Base-by-base conservation (phyloP, 2,888 invertebrate species). In the Erpobdella octoculata region DNA sequence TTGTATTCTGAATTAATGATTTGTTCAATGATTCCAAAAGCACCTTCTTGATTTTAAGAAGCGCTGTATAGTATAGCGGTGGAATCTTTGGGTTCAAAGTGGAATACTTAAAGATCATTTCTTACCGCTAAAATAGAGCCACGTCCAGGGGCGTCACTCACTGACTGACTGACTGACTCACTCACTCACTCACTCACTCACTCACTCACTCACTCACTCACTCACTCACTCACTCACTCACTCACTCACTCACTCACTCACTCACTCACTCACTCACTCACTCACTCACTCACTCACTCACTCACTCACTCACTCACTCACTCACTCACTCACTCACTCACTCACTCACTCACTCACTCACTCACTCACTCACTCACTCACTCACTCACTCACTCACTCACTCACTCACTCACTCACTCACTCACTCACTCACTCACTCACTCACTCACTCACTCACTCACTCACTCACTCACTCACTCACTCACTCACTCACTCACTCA, bases 181-280 rank as follows among this genome's bases (percentile, higher is more conserved):
- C 71, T 71, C 71, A 71, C 71, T 71, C 71, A 71, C 71, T 71
- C 71, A 71, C 71, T 71, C 71, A 71, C 71, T 71, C 71, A 71
- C 71, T 71, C 71, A 71, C 71, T 71, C 71, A 71, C 71, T 71
- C 71, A 71, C 71, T 71, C 71, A 71, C 69, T 71, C 71, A 71
- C 69, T 71, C 71, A 71, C 71, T 71, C 69, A 71, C 71, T 71
- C 71, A 71, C 71, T 62, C 61, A 62, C 70, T 62, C 72, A 72
- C 69, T 59, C 72, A 72, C 71, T 48, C 66, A 68, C 41, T 41
- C 41, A 41, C 41, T 41, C 41, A 41, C 41, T 41, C 41, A 41
- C 41, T 41, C 41, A 41, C 41, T 41, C 41, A 41, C 41, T 41
- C 41, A 41, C 41, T 41, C 53, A 53, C 21, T n/a, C 53, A 41